Evolutionary conservation across 2,797 vertebrate species (phyloP), one percentile per base, ranked within the genome.

Genomic region (Setipinna tenuifilis): DNA sequence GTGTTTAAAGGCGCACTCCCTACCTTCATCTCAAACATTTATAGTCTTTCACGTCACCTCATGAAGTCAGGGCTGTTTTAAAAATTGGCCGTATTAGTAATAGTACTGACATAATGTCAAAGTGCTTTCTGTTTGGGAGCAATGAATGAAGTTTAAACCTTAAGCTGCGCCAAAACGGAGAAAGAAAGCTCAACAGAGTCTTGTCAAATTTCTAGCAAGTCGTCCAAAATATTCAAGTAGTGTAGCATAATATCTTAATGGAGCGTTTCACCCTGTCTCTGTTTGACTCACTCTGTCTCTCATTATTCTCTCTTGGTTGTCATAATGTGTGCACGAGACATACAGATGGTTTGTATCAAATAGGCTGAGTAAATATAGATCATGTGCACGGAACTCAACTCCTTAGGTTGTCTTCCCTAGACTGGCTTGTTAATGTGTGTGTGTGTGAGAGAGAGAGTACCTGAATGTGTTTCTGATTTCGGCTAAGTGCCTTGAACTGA

Each of bases 321-420:
- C 68, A 35, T 35, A 25, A 23, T 65, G 62, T 65, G 62, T 0
- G 3, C 68, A 75, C 10, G 5, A 6, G 68, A 75, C 28, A 28
- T 31, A 35, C 68, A 75, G 68, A 75, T 75, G 68, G 68, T 75
- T 75, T 28, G 68, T 35, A 75, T 75, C 68, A 41, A 71, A 35
- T 5, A 35, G 68, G 68, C 28, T 0, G 28, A 75, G 31, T 75
- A 75, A 75, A 75, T 75, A 75, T 35, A 35, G 31, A 17, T 41
- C 3, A 12, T 17, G 28, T 75, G 68, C 31, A 35, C 31, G 68
- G 68, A 54, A 54, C 68, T 75, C 23, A 75, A 16, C 28, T 35
- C 68, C 68, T 31, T 75, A 28, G 3, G 5, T 23, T 75, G 68
- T 31, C 65, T 14, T 3, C 12, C 12, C 2, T 71, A 75, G 28